Conservation (phyloP, 2,113 vertebrate genomes). For the Ptyas mucosa region DNA sequence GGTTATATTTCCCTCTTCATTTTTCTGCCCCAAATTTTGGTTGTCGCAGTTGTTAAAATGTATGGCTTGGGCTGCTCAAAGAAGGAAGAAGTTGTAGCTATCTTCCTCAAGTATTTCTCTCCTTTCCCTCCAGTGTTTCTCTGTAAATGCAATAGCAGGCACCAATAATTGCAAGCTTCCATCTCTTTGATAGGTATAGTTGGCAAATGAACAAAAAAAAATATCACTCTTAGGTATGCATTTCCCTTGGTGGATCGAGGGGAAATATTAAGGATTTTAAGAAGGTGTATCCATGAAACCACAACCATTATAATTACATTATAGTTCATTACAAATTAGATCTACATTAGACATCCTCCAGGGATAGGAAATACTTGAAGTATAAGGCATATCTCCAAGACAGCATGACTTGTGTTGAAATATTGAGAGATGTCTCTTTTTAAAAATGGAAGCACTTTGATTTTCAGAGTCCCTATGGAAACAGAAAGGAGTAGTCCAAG, state of each 20-base stretch:
- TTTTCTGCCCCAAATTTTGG: neutral
- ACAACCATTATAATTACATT: neutral
- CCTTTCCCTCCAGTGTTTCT: neutral
- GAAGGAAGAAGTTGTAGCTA: neutral
- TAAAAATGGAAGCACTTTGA: slow-evolving; percentile 8
- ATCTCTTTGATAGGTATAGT: neutral
- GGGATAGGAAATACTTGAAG: neutral
- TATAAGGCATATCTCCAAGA: neutral
- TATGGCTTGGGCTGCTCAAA: neutral
- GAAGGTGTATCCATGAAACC: neutral
- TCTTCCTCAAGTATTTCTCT: neutral
- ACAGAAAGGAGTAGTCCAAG: neutral
- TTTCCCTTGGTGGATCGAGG: neutral
- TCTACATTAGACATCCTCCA: neutral
- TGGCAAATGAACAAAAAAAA: neutral
- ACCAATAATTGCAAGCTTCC: neutral
- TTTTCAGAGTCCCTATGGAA: neutral
- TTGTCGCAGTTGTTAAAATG: neutral
- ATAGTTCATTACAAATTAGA: neutral
- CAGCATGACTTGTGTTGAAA: neutral
- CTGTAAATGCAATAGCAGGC: neutral
- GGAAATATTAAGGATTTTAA: neutral
- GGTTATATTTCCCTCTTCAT: neutral
- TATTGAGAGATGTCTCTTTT: neutral
- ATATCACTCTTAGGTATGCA: neutral